Base-by-base conservation (phyloP, 2,797 vertebrate genomes). In the Ctenopoma multispine region DNA sequence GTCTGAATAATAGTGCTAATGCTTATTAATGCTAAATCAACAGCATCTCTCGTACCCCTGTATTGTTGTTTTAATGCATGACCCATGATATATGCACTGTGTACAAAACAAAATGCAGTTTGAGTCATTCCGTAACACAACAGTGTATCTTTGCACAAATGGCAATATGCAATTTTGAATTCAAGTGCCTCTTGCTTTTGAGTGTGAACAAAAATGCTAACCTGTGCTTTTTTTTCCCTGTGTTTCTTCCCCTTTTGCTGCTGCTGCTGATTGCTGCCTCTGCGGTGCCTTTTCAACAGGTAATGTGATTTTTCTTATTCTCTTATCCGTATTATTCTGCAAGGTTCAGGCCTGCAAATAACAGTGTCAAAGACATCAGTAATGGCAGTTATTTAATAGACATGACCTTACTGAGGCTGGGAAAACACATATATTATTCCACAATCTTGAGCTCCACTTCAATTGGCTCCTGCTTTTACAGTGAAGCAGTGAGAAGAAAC, bases 281-380 rank as follows among this genome's bases (percentile, higher is more conserved):
- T 63, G 69, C 3, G 23, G 23, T 68, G 40, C 50, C 70, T 77
- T 75, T 72, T 81, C 75, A 87, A 90, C 88, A 94, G 93, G 92
- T 93, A 93, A 92, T 75, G 62, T 82, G 24, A 76, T 79, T 76
- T 80, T 76, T 82, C 77, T 67, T 75, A 44, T 44, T 40, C 55
- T 23, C 55, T 71, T 72, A 68, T 79, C 63, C n/a, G 15, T 79
- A 54, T 84, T 69, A 67, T 77, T 83, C 48, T 65, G 50, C 34
- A 58, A 47, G 53, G 40, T 49, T 71, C 43, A 53, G 54, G 21
- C 53, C 65, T 51, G 47, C 61, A 87, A 75, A 80, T 74, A 65
- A 41, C 63, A 44, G 50, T 70, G 68, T 71, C 58, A 75, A 65
- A 82, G 24, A 49, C 59, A 53, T 70, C 72, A n/a, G 46, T 54